These are phyloP conservation scores for Lichenostomus cassidix DNA, from an alignment of 2,113 vertebrate species.

Conservation along the genomic window DNA sequence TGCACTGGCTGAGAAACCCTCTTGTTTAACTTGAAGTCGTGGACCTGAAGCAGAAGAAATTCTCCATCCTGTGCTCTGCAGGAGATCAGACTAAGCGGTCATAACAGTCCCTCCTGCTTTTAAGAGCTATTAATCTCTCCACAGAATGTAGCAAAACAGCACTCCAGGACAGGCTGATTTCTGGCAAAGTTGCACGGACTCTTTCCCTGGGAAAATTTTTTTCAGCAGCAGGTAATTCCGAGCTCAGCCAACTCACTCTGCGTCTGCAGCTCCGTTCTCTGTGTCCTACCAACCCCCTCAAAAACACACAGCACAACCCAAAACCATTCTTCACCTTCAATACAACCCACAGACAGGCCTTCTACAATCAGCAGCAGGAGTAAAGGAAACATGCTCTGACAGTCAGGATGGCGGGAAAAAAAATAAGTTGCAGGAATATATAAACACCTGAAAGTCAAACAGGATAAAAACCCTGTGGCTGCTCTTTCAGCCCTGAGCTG, in stretches of 20 bases:
- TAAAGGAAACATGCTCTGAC: neutral
- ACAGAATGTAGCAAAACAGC: conserved; percentile 39
- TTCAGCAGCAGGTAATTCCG: conserved; percentile 51
- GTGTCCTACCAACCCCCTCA: neutral
- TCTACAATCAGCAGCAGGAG: neutral
- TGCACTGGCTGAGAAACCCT: conserved; percentile 31
- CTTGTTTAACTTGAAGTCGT: neutral
- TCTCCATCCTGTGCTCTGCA: conserved; percentile 59
- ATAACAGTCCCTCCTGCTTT: conserved; percentile 59
- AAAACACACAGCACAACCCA: conserved; percentile 7
- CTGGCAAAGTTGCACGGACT: conserved; percentile 31
- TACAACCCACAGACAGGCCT: neutral
- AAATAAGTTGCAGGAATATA: neutral
- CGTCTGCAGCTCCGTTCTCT: neutral
- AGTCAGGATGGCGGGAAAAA: neutral
- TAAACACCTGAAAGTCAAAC: neutral
- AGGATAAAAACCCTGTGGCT: neutral
- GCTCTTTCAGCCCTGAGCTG: neutral
- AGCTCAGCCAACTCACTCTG: neutral
- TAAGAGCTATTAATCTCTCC: conserved; percentile 54
- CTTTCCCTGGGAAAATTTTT: conserved; percentile 40
- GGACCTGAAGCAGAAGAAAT: conserved; percentile 42
- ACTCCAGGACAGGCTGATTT: conserved; percentile 25
- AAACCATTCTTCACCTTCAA: neutral
- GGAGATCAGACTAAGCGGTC: conserved; percentile 54